Base-by-base conservation (phyloP, 2,888 invertebrate species). In the Leptinotarsa rubiginosa region DNA sequence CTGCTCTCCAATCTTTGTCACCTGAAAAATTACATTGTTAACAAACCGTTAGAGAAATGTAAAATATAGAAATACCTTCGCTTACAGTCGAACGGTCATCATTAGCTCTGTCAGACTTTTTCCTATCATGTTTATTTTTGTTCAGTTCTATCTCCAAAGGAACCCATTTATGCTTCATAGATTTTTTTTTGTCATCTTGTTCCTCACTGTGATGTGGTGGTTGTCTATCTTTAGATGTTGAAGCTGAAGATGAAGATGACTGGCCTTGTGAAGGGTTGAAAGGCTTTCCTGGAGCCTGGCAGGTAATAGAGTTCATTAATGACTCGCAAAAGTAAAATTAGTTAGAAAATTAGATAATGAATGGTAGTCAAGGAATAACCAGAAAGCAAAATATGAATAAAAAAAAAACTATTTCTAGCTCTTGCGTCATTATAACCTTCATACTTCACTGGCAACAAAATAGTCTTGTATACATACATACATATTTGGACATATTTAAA, bases 81-180 rank as follows among this genome's bases (percentile, higher is more conserved):
- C 87, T 87, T 54, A 86, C 87, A 68, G 86, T 87, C 41, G 87
- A 87, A 73, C 86, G 86, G 4, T 81, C 84, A 72, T 87, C 87
- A 31, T 79, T 77, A 20, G 79, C 72, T 62, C 80, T 75, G 12
- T 79, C 79, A 22, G 69, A 69, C 47, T 75, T 75, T 65, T 78
- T 72, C 15, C 77, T 77, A 20, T 93, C 93, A 81, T 92, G 91
- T 84, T 92, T 92, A 77, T 92, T 89, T 65, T 94, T 93, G 74
- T 93, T 92, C 79, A 95, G 90, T 84, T 97, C 96, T 77, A 97
- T 95, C 83, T 96, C 96, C 75, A 97, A 89, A 0, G 97, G 97
- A 74, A 96, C 93, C 97, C 97, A 97, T 87, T 96, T 97, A 88
- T 96, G 96, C 84, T 91, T 91, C 65, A 88, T 88, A 31, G 82